These are phyloP conservation scores for Pseudolaguvia tuberculata DNA, from an alignment of 2,113 vertebrate species.

Conservation along the genomic window DNA sequence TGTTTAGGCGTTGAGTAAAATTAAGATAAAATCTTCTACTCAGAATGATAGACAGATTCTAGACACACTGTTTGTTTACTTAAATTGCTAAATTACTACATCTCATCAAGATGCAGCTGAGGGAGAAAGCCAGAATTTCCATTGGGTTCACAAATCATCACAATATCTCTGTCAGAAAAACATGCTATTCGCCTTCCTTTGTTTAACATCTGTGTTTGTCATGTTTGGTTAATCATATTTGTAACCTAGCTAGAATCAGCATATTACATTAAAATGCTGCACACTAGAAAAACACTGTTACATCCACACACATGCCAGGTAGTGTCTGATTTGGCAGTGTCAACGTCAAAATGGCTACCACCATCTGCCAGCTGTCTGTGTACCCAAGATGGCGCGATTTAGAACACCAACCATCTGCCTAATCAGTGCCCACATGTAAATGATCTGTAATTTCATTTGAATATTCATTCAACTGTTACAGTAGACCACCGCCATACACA, in stretches of 20 bases:
- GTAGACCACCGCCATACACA: background rate
- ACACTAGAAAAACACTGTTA: conserved; percentile 60
- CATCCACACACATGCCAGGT: conserved; percentile 54
- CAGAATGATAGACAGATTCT: background rate
- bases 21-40: background rate
- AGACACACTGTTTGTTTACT: background rate
- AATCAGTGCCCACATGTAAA: conserved; percentile 76
- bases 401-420: conserved; percentile 72
- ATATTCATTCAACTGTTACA: conserved; percentile 52
- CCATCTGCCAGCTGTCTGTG: conserved; percentile 70
- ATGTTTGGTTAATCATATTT: background rate
- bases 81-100: background rate
- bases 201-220: conserved; percentile 12
- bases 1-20: background rate
- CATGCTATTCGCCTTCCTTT: background rate
- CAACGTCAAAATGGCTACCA: conserved; percentile 72
- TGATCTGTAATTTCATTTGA: conserved; percentile 78
- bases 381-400: conserved; percentile 73
- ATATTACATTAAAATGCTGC: background rate
- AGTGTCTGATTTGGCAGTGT: conserved; percentile 62
- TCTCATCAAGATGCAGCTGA: background rate
- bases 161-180: background rate
- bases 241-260: background rate
- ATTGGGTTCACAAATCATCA: background rate
- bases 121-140: background rate